Evolutionary conservation across 2,113 vertebrate species (phyloP).

Genomic region (chimpanzee (Pan troglodytes)): DNA sequence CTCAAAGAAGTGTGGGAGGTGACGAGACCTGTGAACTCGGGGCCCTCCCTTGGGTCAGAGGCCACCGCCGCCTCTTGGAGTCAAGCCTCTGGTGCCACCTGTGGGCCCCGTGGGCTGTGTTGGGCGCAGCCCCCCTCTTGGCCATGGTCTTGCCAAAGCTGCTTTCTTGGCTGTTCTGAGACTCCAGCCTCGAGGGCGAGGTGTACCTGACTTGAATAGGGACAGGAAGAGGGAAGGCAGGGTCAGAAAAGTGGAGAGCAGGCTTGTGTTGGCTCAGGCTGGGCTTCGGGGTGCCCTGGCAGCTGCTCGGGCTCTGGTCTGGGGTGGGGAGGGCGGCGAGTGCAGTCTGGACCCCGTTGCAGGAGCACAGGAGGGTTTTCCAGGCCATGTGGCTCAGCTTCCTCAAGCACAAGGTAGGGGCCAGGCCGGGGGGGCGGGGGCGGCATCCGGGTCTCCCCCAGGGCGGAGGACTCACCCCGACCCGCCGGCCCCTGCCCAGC

Average conservation of each 20-base stretch:
- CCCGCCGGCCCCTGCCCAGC: constrained; percentile 74
- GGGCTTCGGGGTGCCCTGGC: not conserved
- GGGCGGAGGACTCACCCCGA: rapidly evolving
- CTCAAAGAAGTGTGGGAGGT: not conserved
- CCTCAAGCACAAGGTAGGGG: constrained; percentile 92
- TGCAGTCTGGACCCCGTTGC: not conserved
- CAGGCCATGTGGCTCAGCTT: constrained; percentile 95
- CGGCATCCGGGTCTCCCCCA: rapidly evolving
- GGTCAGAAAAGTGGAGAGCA: rapidly evolving
- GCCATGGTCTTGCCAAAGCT: rapidly evolving
- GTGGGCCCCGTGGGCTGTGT: not conserved
- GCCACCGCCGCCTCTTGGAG: not conserved
- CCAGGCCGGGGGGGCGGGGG: rapidly evolving
- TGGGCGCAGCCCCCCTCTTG: not conserved
- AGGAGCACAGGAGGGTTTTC: constrained; percentile 94
- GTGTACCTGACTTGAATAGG: rapidly evolving
- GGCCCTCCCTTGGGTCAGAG: not conserved
- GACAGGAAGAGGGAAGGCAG: not conserved
- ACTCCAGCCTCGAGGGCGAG: not conserved
- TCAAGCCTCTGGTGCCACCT: not conserved
- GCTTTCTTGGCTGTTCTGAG: not conserved
- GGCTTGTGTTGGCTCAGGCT: not conserved
- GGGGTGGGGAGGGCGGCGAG: not conserved
- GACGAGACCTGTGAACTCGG: not conserved
- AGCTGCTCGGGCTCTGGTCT: not conserved